Evolutionary conservation across 2,113 vertebrate genomes (phyloP).

Genomic region (Trichechus manatus): DNA sequence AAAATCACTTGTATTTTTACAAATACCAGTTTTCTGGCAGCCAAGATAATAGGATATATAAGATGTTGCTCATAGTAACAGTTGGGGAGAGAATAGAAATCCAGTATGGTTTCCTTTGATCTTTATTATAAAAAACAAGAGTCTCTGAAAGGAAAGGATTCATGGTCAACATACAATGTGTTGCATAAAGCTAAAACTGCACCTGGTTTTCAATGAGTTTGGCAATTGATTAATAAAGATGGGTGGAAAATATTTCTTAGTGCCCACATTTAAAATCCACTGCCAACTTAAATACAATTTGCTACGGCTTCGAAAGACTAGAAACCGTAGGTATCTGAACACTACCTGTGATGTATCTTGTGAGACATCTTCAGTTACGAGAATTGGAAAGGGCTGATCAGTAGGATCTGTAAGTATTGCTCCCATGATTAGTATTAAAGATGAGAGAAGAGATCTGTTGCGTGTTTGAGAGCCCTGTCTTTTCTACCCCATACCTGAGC

Average conservation of each 20-base stretch:
- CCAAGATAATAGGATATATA: not conserved
- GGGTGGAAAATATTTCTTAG: not conserved
- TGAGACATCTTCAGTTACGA: not conserved
- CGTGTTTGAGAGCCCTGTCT: not conserved
- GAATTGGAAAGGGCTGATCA: not conserved
- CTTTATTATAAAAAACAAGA: slow-evolving; percentile 12
- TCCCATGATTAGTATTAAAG: not conserved
- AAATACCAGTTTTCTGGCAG: not conserved
- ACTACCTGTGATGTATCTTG: not conserved
- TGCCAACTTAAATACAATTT: not conserved
- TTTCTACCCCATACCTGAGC: not conserved
- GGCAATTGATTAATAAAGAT: not conserved
- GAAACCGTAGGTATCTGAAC: not conserved
- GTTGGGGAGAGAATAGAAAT: not conserved
- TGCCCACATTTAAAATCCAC: not conserved
- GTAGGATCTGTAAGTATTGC: not conserved
- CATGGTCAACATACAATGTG: not conserved
- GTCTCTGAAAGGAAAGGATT: not conserved
- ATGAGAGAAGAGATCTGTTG: not conserved
- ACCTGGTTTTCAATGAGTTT: slow-evolving; percentile 8
- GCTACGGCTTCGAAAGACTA: not conserved
- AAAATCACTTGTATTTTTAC: not conserved
- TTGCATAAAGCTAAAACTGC: not conserved
- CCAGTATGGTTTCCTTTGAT: not conserved
- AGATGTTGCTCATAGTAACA: not conserved